phyloP scores from a whole-genome alignment of 2,888 invertebrate species.

The Cephonodes hylas region DNA sequence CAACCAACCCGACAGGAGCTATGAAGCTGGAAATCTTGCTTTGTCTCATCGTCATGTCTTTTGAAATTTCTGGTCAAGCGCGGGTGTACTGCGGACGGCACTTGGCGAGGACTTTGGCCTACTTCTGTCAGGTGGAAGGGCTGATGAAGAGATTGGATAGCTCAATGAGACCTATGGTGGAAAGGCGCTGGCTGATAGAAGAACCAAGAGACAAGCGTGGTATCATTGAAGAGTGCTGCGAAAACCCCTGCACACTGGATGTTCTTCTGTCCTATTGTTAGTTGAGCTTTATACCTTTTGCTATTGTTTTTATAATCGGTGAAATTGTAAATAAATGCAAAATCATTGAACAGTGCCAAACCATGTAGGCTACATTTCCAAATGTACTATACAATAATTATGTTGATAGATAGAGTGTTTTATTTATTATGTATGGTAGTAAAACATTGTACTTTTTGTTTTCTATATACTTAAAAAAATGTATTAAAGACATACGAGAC shows the following conservation, averaged over 20 bases:
- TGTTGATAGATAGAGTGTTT: no score
- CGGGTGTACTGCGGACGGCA: background rate
- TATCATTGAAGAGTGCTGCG: slow-evolving; percentile 11
- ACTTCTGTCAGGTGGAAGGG: background rate
- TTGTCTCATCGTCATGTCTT: background rate
- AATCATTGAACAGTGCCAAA: no score
- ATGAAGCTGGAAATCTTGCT: background rate
- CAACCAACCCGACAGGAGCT: background rate
- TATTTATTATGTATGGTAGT: no score
- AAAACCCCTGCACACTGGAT: background rate
- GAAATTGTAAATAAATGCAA: background rate
- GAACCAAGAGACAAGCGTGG: background rate
- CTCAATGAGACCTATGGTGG: background rate
- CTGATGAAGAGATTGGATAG: background rate
- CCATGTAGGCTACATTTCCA: no score
- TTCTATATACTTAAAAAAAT: no score
- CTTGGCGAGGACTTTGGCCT: background rate
- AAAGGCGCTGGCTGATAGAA: background rate
- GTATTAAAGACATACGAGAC: no score
- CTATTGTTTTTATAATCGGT: background rate
- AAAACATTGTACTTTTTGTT: no score
- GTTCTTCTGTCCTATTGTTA: slow-evolving; percentile 3
- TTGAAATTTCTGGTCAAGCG: background rate
- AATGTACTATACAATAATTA: no score
- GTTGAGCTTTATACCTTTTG: background rate